Evolutionary conservation across 2,113 vertebrate genomes (phyloP), one percentile per base, ranked within the genome.

Genomic region (Thunnus thynnus): DNA sequence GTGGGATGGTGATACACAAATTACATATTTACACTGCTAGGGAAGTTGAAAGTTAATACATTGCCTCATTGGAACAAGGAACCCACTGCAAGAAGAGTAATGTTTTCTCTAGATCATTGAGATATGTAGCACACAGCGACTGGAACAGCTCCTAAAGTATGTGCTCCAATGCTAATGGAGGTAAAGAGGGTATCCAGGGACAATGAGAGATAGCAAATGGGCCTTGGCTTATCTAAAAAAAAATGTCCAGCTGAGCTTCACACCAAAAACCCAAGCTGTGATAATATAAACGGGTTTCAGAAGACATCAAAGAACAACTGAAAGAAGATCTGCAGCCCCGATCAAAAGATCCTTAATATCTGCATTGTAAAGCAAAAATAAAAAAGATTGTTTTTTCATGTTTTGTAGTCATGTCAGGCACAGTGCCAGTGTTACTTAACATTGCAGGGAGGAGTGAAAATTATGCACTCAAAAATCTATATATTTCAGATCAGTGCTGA

Each of bases 171-270:
- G 78, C 72, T 75, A 86, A 75, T 41, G n/a, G 60, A 22, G 64
- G 57, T 72, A 66, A 75, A 62, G 47, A 41, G 14, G 50, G 44
- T 78, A 72, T 67, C 60, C 27, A 72, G 57, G 60, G 60, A 86
- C 72, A 72, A 5, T 46, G 22, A 55, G 13, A 30, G 51, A 76
- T 36, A 69, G 51, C 46, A 78, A 85, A 88, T 65, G 70, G 58
- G 20, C 25, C 22, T 52, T 11, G 13, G 48, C 51, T 82, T 69
- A 56, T 73, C 50, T 46, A 55, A 61, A 58, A 60, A 30, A 3
- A 18, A 73, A 50, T 20, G 55, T 51, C 12, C n/a, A 58, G 63
- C 13, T 16, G 18, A 44, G 55, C 51, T 46, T 54, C 30, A 73
- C 17, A 57, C 50, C 76, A 54, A 60, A 80, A 68, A 22, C 27